phyloP scores from a whole-genome alignment of 2,888 invertebrate species.

The Dexiosoma caninum region DNA sequence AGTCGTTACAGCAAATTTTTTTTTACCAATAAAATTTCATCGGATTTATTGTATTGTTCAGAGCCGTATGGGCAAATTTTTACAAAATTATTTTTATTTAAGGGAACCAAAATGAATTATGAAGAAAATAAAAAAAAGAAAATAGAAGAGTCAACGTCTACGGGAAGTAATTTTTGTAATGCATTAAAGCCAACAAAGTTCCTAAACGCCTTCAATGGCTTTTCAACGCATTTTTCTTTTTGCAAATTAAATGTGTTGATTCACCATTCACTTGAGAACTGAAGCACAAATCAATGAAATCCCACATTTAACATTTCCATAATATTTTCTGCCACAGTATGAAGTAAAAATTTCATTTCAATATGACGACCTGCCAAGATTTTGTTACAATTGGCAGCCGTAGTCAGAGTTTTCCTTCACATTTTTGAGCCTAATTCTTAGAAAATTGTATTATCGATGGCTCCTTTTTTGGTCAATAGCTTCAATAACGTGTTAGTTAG shows the following conservation, averaged over 20 bases:
- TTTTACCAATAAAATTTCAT: slow-evolving; percentile 52
- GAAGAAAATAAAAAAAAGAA: background rate
- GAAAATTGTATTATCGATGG: slow-evolving; percentile 25
- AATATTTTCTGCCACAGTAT: slow-evolving; percentile 52
- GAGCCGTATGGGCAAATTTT: slow-evolving; percentile 10
- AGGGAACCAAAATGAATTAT: no score
- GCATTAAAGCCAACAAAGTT: slow-evolving; percentile 14
- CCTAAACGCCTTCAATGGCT: slow-evolving; percentile 1
- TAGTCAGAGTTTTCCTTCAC: background rate
- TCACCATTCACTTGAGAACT: slow-evolving; percentile 22
- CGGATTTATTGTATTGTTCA: slow-evolving; percentile 29
- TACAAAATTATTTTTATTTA: slow-evolving; percentile 36
- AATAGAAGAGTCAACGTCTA: slow-evolving; percentile 1
- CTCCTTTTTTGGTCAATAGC: background rate
- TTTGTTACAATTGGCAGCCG: background rate
- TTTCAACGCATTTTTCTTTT: slow-evolving; percentile 12
- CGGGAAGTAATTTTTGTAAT: slow-evolving; percentile 20
- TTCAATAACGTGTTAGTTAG: slow-evolving; percentile 44
- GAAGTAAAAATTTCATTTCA: background rate
- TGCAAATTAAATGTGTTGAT: slow-evolving; percentile 53
- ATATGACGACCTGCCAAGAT: background rate
- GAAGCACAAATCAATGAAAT: background rate
- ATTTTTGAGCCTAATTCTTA: background rate
- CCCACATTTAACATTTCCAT: slow-evolving; percentile 38
- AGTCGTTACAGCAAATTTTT: slow-evolving; percentile 31